A percentile compares a stretch with the other conserved stretches of the same genome.
These are phyloP conservation scores for Danio jaintianensis DNA, from an alignment of 2,797 vertebrate species.

Conservation along the genomic window DNA sequence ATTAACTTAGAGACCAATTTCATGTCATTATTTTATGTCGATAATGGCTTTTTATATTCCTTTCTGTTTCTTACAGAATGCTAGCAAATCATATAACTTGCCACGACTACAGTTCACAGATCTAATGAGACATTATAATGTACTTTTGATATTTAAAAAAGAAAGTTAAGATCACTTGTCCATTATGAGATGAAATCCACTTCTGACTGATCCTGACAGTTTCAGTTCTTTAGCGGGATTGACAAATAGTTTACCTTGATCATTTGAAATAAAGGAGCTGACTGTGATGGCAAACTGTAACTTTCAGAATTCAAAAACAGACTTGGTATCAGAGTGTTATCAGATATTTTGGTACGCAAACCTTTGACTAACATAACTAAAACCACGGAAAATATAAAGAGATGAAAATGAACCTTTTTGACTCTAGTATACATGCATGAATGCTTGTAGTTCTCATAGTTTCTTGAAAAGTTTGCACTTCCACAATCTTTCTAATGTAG, in stretches of 20 bases:
- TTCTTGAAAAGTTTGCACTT: background rate
- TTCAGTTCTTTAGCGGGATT: slow-evolving; percentile 9
- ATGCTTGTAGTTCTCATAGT: background rate
- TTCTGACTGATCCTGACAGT: background rate
- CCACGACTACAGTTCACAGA: background rate
- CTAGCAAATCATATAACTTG: too few species aligned
- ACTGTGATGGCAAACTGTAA: background rate
- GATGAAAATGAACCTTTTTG: slow-evolving; percentile 5
- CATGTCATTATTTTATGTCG: too few species aligned
- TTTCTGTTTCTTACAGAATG: too few species aligned
- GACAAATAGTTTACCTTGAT: background rate
- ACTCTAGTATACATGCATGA: background rate
- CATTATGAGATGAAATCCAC: background rate
- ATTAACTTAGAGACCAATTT: too few species aligned
- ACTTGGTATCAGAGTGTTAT: background rate
- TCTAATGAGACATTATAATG: background rate
- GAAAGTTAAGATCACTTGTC: too few species aligned
- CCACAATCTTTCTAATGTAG: background rate
- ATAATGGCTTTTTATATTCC: too few species aligned
- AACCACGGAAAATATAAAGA: background rate
- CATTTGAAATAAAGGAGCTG: background rate
- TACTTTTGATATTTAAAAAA: background rate
- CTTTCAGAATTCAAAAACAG: background rate
- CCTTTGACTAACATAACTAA: background rate
- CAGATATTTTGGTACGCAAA: background rate